A percentile compares a stretch with the other conserved stretches of the same genome.
Evolutionary conservation across 2,113 vertebrate species (phyloP).

Genomic region (Caloenas nicobarica): DNA sequence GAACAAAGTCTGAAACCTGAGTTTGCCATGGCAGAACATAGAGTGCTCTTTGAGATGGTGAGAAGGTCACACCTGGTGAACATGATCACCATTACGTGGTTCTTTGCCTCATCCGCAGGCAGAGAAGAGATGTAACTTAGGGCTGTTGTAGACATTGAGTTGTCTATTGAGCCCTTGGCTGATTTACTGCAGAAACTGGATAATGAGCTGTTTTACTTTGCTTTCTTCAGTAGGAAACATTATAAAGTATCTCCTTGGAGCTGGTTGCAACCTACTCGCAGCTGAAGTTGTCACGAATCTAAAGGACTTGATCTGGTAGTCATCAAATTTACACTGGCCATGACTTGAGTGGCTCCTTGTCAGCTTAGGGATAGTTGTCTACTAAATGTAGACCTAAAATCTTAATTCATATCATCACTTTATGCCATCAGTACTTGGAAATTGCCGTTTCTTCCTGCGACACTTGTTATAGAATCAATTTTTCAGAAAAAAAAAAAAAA

Average conservation of each 20-base stretch:
- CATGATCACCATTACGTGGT: fast-evolving
- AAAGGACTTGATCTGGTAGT: background rate
- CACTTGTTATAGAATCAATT: background rate
- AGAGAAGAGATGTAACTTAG: background rate
- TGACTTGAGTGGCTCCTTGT: background rate
- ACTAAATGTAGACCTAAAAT: background rate
- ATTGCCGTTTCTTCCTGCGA: background rate
- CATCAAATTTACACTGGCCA: background rate
- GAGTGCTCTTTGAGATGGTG: background rate
- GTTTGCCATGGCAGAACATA: background rate
- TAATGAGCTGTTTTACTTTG: background rate
- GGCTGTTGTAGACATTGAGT: background rate
- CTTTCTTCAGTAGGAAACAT: background rate
- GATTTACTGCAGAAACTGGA: background rate
- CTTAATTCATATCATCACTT: background rate
- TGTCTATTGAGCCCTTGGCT: background rate
- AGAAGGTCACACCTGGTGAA: background rate
- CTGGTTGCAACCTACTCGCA: background rate
- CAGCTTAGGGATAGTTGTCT: background rate
- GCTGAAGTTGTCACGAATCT: background rate
- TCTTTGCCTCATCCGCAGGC: background rate
- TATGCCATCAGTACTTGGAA: background rate
- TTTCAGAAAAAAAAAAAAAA: background rate
- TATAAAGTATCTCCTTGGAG: background rate
- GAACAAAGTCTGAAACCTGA: background rate